Evolutionary conservation across 2,888 invertebrate genomes (phyloP).

Genomic region (Drosophila siamana): DNA sequence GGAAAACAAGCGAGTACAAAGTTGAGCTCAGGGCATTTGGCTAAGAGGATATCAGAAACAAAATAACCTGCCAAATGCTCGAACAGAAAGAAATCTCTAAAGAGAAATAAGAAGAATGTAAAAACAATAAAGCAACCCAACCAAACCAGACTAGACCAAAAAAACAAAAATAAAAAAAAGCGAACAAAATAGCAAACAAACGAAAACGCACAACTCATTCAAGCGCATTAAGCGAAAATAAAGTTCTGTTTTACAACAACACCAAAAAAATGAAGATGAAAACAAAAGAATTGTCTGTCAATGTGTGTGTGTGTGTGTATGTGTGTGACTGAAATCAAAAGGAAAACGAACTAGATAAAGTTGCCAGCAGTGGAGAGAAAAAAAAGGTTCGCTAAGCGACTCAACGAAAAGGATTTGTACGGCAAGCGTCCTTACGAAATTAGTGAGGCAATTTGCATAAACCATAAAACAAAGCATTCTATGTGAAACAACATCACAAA

Average conservation of each 20-base stretch:
- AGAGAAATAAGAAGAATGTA: slow-evolving; percentile 44
- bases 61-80: slow-evolving; percentile 53
- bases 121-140: slow-evolving; percentile 59
- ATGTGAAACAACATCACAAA: slow-evolving; percentile 4
- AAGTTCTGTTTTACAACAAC: slow-evolving; percentile 42
- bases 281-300: slow-evolving; percentile 12
- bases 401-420: slow-evolving; percentile 58
- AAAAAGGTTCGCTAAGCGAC: slow-evolving; percentile 62
- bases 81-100: slow-evolving; percentile 27
- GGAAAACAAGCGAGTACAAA: slow-evolving; percentile 24
- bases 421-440: slow-evolving; percentile 49
- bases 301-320: slow-evolving; percentile 18
- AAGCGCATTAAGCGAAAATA: slow-evolving; percentile 74
- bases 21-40: slow-evolving; percentile 48
- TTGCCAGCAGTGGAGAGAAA: slow-evolving; percentile 23
- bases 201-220: slow-evolving; percentile 61
- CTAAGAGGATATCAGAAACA: slow-evolving; percentile 52
- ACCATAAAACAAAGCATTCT: slow-evolving; percentile 56
- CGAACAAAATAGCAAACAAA: slow-evolving; percentile 29
- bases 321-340: slow-evolving; percentile 45
- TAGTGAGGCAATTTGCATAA: slow-evolving; percentile 71
- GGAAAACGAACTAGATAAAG: slow-evolving; percentile 62
- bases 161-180: slow-evolving; percentile 11
- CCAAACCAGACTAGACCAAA: slow-evolving; percentile 8
- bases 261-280: slow-evolving; percentile 18